Evolutionary conservation across 2,888 invertebrate genomes (phyloP).

Genomic region (Parelbella ahira): DNA sequence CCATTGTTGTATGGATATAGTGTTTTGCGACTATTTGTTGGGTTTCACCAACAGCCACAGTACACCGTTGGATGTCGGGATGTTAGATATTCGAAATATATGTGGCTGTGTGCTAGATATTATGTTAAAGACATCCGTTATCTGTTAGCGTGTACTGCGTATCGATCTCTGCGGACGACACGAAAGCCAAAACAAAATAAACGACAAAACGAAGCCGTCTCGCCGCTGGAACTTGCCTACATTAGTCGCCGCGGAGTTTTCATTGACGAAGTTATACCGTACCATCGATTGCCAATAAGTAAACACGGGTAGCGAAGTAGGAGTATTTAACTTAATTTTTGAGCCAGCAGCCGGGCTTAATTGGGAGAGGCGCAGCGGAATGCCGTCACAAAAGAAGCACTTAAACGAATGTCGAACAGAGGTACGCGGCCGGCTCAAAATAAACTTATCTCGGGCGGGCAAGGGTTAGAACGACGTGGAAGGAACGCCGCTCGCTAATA

Average conservation of each 20-base stretch:
- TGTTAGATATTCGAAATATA: too few species aligned
- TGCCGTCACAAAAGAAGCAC: conserved; percentile 79
- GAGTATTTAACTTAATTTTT: conserved; percentile 81
- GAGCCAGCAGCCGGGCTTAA: conserved; percentile 72
- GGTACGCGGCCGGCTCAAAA: conserved; percentile 74
- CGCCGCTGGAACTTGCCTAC: conserved; percentile 38
- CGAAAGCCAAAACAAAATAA: not conserved
- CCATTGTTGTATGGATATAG: too few species aligned
- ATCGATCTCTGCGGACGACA: conserved; percentile 33
- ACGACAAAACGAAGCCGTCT: conserved; percentile 32
- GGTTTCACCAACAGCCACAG: too few species aligned
- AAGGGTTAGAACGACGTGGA: conserved; percentile 75
- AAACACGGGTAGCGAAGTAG: conserved; percentile 66
- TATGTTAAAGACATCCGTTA: conserved; percentile 2
- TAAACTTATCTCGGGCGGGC: conserved; percentile 77
- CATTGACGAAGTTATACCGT: conserved; percentile 64
- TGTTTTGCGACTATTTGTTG: too few species aligned
- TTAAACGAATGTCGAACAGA: conserved; percentile 64
- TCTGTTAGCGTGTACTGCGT: conserved; percentile 11
- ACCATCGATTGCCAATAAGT: conserved; percentile 69
- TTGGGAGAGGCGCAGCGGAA: conserved; percentile 69
- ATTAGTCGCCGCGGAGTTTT: conserved; percentile 51
- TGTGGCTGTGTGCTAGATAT: too few species aligned
- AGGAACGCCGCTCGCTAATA: conserved; percentile 59
- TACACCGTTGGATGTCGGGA: too few species aligned